Evolutionary conservation across 2,797 vertebrate species (phyloP).

Genomic region (Lutjanus argentimaculatus): DNA sequence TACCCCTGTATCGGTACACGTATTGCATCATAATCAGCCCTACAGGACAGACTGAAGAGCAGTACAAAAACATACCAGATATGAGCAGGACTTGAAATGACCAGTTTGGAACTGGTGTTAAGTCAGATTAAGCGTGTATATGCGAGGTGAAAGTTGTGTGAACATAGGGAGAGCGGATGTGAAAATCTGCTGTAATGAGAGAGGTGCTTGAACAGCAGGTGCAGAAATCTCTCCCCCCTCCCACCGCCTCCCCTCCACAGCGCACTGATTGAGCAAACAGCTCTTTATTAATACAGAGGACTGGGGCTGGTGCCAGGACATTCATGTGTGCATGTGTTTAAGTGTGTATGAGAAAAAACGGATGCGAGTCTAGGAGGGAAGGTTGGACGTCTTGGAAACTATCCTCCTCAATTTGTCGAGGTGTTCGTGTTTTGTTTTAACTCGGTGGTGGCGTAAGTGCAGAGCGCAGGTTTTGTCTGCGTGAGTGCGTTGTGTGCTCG

Average conservation of each 20-base stretch:
- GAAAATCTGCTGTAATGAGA: constrained; percentile 72
- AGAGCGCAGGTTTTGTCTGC: constrained; percentile 2
- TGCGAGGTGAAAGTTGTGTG: constrained; percentile 16
- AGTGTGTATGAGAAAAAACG: constrained; percentile 27
- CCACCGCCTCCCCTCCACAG: constrained; percentile 28
- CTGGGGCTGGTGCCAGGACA: constrained; percentile 51
- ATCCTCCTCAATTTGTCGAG: constrained; percentile 55
- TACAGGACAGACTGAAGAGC: constrained; percentile 11
- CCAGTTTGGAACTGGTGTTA: constrained; percentile 31
- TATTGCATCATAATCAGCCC: too few species aligned
- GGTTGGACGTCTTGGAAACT: constrained; percentile 47
- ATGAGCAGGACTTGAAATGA: constrained; percentile 20
- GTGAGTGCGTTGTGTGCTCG: constrained; percentile 38
- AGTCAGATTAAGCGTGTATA: constrained; percentile 50
- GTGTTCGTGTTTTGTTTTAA: constrained; percentile 52
- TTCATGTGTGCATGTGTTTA: constrained; percentile 48
- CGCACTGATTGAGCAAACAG: constrained; percentile 79
- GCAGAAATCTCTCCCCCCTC: constrained; percentile 28
- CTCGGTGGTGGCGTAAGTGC: constrained; percentile 18
- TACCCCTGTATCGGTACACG: too few species aligned
- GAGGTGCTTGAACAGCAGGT: constrained; percentile 72
- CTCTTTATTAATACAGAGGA: constrained; percentile 74
- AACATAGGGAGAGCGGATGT: constrained; percentile 48
- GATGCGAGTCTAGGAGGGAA: constrained; percentile 17
- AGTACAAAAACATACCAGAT: constrained; percentile 33